phyloP scores from a whole-genome alignment of 2,113 vertebrate species.

The Oryzias celebensis region DNA sequence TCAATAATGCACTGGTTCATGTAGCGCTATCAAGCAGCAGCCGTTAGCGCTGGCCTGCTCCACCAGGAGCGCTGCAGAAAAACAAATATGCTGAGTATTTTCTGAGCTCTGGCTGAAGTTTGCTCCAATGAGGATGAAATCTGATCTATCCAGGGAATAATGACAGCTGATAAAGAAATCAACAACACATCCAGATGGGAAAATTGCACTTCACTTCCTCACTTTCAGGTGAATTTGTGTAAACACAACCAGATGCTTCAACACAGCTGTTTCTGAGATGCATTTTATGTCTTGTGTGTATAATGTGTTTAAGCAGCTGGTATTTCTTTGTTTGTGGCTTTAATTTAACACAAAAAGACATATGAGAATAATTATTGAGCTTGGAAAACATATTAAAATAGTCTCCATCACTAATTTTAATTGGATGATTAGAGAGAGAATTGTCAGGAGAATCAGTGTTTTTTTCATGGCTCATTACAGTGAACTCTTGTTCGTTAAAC shows the following conservation, averaged over 20 bases:
- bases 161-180: constrained; percentile 38
- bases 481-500: constrained; percentile 9
- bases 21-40: constrained; percentile 35
- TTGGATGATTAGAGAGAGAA: constrained; percentile 40
- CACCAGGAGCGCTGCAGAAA: constrained; percentile 21
- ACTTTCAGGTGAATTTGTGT: constrained; percentile 35
- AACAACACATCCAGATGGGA: not conserved
- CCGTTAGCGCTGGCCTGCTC: constrained; percentile 10
- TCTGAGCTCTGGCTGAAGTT: constrained; percentile 22
- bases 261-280: constrained; percentile 6
- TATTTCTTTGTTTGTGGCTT: not conserved
- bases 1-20: constrained; percentile 55
- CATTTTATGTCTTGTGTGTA: not conserved
- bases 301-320: not conserved
- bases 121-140: constrained; percentile 9
- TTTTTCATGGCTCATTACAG: constrained; percentile 47
- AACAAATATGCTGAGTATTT: constrained; percentile 45
- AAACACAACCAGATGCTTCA: constrained; percentile 57
- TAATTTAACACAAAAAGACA: constrained; percentile 15
- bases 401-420: constrained; percentile 16
- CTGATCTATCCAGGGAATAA: not conserved
- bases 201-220: constrained; percentile 29
- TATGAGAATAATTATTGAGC: constrained; percentile 31
- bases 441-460: constrained; percentile 34
- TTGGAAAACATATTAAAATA: constrained; percentile 25